Evolutionary conservation across 1,140 invertebrate genomes (phyloP).

Genomic region (Atta cephalotes): DNA sequence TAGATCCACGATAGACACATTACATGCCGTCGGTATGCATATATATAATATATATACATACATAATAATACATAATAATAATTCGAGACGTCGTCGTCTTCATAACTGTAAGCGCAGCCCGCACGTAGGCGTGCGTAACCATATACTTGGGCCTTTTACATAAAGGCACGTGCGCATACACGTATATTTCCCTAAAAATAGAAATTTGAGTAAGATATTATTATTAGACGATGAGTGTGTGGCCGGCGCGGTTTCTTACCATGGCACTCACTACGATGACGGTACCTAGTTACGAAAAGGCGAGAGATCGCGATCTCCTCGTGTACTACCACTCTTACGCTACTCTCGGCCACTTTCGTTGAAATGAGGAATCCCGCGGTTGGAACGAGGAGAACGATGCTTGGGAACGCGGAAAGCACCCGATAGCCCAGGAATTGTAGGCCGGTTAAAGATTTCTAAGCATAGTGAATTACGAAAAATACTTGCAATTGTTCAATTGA

Average conservation of each 20-base stretch:
- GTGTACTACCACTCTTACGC: neutral
- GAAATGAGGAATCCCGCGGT: conserved; percentile 46
- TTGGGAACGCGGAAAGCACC: conserved; percentile 32
- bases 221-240: conserved; percentile 76
- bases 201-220: conserved; percentile 77
- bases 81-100: conserved; percentile 44
- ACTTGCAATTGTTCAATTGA: neutral
- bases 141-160: conserved; percentile 71
- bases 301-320: conserved; percentile 30
- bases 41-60: too few relatives aligned
- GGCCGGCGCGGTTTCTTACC: conserved; percentile 40
- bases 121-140: conserved; percentile 63
- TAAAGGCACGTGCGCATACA: conserved; percentile 62
- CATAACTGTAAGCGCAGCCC: conserved; percentile 43
- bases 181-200: conserved; percentile 72
- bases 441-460: neutral
- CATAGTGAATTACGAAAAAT: neutral
- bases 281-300: conserved; percentile 56
- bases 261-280: conserved; percentile 12
- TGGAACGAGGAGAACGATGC: conserved; percentile 22
- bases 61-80: too few relatives aligned
- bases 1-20: neutral
- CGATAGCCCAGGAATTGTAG: neutral
- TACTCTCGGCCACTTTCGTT: neutral
- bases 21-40: conserved; percentile 29